These are phyloP conservation scores for Xiphophorus birchmanni DNA, from an alignment of 2,797 vertebrate species.

Conservation along the genomic window DNA sequence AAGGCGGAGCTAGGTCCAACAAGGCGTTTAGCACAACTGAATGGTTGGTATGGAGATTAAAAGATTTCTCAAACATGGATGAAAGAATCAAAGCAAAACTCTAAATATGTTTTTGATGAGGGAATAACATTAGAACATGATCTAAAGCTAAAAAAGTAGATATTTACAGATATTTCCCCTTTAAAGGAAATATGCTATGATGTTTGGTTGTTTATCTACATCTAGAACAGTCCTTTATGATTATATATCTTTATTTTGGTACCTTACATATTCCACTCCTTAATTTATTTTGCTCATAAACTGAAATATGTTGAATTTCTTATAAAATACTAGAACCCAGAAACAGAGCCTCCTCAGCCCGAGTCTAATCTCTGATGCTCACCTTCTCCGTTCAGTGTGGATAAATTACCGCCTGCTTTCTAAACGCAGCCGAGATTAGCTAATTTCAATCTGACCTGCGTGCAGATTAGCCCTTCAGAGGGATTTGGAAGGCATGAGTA, in stretches of 20 bases:
- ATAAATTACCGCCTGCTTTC: conserved; percentile 53
- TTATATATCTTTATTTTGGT: background rate
- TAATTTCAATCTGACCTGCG: conserved; percentile 68
- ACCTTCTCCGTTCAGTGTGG: conserved; percentile 24
- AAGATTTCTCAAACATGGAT: no score
- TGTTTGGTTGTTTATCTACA: background rate
- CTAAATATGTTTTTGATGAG: no score
- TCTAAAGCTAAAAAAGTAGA: no score
- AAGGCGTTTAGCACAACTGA: no score
- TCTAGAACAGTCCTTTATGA: background rate
- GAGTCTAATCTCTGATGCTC: conserved; percentile 56
- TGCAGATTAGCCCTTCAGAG: conserved; percentile 69
- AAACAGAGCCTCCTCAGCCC: conserved; percentile 70
- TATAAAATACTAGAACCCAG: background rate
- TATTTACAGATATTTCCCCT: no score
- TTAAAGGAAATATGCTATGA: background rate
- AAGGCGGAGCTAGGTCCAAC: no score
- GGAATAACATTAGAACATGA: no score
- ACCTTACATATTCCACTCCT: background rate
- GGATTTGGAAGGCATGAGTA: conserved; percentile 44
- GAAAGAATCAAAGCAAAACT: no score
- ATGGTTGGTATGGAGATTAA: no score
- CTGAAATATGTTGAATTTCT: background rate
- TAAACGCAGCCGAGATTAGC: conserved; percentile 63
- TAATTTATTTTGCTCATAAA: background rate